Evolutionary conservation across 1,140 invertebrate genomes (phyloP).

Genomic region (Orchestia grillus): DNA sequence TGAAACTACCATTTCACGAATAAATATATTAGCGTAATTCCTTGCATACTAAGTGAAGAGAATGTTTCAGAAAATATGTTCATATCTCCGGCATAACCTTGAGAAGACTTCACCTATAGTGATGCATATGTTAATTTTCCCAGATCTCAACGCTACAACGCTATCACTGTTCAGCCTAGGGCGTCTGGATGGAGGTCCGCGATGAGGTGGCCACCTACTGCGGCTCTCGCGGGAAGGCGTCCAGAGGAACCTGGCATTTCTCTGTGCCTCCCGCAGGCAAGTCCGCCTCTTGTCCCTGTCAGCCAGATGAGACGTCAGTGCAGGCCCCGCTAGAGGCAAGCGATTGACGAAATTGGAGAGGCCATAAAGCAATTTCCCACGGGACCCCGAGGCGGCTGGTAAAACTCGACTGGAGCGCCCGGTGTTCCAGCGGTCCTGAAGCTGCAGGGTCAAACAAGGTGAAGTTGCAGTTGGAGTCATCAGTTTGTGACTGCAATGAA

Average conservation of each 20-base stretch:
- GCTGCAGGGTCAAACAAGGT: background rate
- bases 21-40: too few relatives aligned
- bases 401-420: background rate
- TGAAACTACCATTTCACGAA: too few relatives aligned
- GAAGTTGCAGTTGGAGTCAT: background rate
- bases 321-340: background rate
- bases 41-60: too few relatives aligned
- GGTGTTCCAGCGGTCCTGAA: background rate
- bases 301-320: background rate
- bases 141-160: background rate
- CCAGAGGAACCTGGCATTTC: background rate
- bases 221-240: background rate
- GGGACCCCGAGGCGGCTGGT: background rate
- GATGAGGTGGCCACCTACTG: background rate
- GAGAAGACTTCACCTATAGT: background rate
- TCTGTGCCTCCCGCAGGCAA: background rate
- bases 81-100: background rate
- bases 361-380: background rate
- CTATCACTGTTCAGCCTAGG: background rate
- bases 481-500: background rate
- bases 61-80: too few relatives aligned
- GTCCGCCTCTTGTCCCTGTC: background rate
- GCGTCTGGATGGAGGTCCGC: background rate
- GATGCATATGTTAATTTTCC: background rate
- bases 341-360: background rate